These are phyloP conservation scores for Melangyna quadrimaculata DNA, from an alignment of 2,888 invertebrate species.

Conservation along the genomic window DNA sequence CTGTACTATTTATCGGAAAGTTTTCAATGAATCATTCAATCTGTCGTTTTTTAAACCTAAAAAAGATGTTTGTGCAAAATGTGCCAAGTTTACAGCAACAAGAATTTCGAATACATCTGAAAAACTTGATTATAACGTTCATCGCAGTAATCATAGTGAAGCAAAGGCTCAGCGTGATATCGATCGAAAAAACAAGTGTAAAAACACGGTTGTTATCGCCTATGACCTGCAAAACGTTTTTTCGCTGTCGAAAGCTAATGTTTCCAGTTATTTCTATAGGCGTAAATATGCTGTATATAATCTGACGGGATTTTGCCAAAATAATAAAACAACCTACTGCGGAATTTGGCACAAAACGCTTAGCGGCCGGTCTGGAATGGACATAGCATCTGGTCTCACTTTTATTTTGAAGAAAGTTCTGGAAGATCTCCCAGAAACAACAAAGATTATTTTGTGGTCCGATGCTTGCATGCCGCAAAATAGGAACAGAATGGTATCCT, in stretches of 20 bases:
- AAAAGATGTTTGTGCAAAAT: conserved; percentile 7
- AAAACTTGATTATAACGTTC: too few species aligned
- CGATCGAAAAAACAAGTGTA: not conserved
- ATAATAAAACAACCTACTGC: not conserved
- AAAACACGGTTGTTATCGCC: not conserved
- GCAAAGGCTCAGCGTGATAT: conserved; percentile 4
- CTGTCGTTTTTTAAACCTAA: conserved; percentile 1
- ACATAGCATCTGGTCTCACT: too few species aligned
- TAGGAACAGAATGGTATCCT: too few species aligned
- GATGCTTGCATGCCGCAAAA: too few species aligned
- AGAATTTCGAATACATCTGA: not conserved
- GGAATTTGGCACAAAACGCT: conserved; percentile 13
- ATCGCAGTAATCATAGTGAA: too few species aligned
- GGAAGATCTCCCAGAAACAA: too few species aligned
- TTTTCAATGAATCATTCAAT: not conserved
- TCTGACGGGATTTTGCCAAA: not conserved
- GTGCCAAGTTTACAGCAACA: not conserved
- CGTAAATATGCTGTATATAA: conserved; percentile 9
- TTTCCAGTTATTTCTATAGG: conserved; percentile 7
- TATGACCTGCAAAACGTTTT: not conserved
- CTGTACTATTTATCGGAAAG: not conserved
- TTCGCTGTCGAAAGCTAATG: not conserved
- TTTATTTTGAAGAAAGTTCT: too few species aligned
- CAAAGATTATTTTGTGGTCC: too few species aligned
- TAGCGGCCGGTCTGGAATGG: not conserved